Conservation (phyloP, 2,113 vertebrate species). For the Oreochromis aureus region DNA sequence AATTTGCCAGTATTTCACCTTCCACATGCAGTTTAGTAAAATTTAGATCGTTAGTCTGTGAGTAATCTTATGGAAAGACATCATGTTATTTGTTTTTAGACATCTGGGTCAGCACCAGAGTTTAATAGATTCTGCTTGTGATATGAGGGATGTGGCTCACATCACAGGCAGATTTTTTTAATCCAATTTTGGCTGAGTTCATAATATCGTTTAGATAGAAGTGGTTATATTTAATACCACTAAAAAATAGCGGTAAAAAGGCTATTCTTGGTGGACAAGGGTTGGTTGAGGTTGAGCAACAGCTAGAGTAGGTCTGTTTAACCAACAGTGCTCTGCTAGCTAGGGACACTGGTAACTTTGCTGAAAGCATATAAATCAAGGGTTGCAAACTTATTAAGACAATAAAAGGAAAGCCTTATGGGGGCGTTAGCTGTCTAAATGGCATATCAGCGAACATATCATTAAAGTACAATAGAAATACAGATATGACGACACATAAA, state of each 20-base stretch:
- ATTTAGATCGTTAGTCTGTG: not conserved
- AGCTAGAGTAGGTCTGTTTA: not conserved
- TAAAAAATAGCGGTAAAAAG: not conserved
- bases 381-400: not conserved
- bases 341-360: not conserved
- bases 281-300: not conserved
- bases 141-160: not conserved
- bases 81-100: not conserved
- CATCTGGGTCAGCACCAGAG: not conserved
- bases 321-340: not conserved
- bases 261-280: not conserved
- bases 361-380: not conserved
- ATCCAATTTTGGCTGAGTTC: not conserved
- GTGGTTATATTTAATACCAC: not conserved
- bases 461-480: not conserved
- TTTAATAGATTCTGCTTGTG: not conserved
- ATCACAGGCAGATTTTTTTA: not conserved
- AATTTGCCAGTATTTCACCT: not conserved
- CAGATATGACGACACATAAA: not conserved
- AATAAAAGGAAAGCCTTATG: not conserved
- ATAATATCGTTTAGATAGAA: rapidly evolving
- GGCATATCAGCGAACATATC: not conserved
- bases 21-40: not conserved
- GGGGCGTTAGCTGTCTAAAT: not conserved
- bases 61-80: rapidly evolving